These are phyloP conservation scores for Parascotia fuliginaria DNA, from an alignment of 2,888 invertebrate genomes.

Conservation along the genomic window DNA sequence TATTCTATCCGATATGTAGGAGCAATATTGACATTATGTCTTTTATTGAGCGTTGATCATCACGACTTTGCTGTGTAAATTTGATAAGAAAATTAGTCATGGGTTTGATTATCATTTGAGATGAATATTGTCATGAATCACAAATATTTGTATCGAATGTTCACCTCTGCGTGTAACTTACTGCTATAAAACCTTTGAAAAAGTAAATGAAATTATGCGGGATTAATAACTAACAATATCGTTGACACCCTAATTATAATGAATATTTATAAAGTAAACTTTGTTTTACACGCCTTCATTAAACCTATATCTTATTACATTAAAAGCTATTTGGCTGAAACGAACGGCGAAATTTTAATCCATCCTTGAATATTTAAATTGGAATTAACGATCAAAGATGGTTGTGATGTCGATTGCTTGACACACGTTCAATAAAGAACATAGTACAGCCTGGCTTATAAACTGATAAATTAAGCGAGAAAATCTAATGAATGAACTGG, in stretches of 20 bases:
- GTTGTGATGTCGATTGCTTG: constrained; percentile 39
- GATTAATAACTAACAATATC: not conserved
- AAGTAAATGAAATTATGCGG: too few species aligned
- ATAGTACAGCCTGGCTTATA: constrained; percentile 18
- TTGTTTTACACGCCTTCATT: not conserved
- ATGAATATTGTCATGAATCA: too few species aligned
- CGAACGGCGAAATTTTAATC: constrained; percentile 45
- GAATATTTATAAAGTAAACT: constrained; percentile 1
- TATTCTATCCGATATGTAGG: too few species aligned
- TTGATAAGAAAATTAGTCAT: too few species aligned
- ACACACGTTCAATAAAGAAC: constrained; percentile 27
- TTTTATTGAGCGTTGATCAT: too few species aligned
- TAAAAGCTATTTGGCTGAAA: constrained; percentile 54
- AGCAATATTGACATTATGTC: too few species aligned
- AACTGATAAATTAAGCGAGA: constrained; percentile 23
- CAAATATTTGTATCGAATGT: too few species aligned
- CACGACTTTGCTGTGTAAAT: too few species aligned
- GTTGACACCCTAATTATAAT: not conserved
- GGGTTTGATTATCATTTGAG: too few species aligned
- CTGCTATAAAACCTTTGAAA: too few species aligned
- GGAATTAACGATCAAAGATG: constrained; percentile 56
- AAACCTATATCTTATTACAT: constrained; percentile 28
- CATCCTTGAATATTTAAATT: constrained; percentile 78
- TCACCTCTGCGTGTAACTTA: too few species aligned
- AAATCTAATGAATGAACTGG: constrained; percentile 18